phyloP scores from a whole-genome alignment of 2,797 vertebrate species.

The Telmatherina bonti region DNA sequence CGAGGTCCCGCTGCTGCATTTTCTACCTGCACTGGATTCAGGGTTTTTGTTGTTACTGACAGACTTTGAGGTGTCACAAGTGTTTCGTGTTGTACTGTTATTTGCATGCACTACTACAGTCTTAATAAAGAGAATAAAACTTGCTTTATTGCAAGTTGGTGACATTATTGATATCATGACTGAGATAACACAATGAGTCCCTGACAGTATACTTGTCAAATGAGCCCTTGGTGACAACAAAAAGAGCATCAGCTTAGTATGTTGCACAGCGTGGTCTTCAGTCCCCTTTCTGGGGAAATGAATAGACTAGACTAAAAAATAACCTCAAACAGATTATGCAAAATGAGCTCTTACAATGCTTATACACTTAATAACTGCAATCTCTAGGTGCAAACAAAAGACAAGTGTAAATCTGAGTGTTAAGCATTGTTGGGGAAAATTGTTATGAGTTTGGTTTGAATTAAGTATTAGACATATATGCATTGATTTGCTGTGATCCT shows the following conservation, averaged over 20 bases:
- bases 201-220: background rate
- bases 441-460: too few species aligned
- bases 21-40: constrained; percentile 35
- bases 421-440: too few species aligned
- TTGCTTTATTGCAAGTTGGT: background rate
- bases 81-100: constrained; percentile 31
- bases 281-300: background rate
- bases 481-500: too few species aligned
- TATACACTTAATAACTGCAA: background rate
- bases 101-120: constrained; percentile 49
- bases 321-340: background rate
- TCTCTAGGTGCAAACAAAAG: constrained; percentile 27
- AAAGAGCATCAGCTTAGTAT: background rate
- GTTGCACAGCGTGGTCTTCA: background rate
- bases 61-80: background rate
- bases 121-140: constrained; percentile 45
- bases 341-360: background rate
- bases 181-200: background rate
- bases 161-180: background rate
- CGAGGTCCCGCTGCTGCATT: constrained; percentile 25
- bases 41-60: constrained; percentile 14
- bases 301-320: background rate
- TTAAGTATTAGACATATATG: too few species aligned
- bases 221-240: background rate
- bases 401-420: constrained; percentile 29